Evolutionary conservation across 2,888 invertebrate genomes (phyloP), one percentile per base, ranked within the genome.

Genomic region (Epinotia brunnichana): DNA sequence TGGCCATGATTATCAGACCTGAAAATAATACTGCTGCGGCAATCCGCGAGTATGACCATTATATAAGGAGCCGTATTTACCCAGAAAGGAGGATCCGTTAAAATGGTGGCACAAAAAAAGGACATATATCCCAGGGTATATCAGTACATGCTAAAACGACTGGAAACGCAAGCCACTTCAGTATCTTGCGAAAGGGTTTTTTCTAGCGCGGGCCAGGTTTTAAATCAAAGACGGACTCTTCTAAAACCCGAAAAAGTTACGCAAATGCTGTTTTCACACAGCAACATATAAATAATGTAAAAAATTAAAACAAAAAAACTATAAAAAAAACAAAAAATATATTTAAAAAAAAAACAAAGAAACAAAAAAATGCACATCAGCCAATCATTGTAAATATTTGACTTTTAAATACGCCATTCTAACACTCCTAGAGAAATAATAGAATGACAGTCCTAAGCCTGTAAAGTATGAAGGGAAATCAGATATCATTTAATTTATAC

Each of bases 301-400:
- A 24, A 24, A 24, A 24, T 2, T 24, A 24, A 24, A 24, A 24
- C 24, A 24, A 24, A 24, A 24, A 24, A 24, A 24, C 24, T 2
- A 24, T 24, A 24, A 24, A 24, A 24, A 24, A 24, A 24, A 2
- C 2, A 24, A 24, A n/a, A n/a, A n/a, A n/a, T n/a, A n/a, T n/a
- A n/a, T n/a, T n/a, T n/a, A n/a, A 24, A 24, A 24, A 24, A 24
- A 24, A 24, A 24, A 24, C 3, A 2, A 24, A 24, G 3, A 24
- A 24, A 24, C 2, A 53, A 51, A 9, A 53, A 53, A 17, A 15
- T 7, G 11, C 2, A 29, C 24, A 53, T 19, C 10, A 64, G 19
- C 11, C 53, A 64, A 53, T 62, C 44, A 51, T n/a, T 62, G 62
- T 62, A 62, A 13, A 62, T 62, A 62, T 62, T 48, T 62, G 62